Base-by-base conservation (phyloP, 1,140 invertebrate genomes). In the Leptinotarsa undecemlineata region DNA sequence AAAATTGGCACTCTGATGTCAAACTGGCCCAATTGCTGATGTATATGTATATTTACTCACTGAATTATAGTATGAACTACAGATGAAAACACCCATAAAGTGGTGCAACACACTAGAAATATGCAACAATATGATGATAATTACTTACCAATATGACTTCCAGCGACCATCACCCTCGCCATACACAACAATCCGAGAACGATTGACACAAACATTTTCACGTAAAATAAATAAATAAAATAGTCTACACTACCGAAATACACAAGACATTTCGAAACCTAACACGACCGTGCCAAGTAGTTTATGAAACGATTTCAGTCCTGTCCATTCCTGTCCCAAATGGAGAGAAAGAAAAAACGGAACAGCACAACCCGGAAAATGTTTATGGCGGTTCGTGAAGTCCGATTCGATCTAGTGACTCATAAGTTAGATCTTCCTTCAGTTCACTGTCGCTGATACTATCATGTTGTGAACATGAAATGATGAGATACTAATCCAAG, bases 181-280 rank as follows among this genome's bases (percentile, higher is more conserved):
- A 74, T n/a, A 42, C 68, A 62, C 51, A 71, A 14, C 48, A 77
- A 71, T 67, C 75, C 72, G 33, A 76, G 19, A 61, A 71, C 71
- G 20, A 74, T 62, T 71, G 60, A 33, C 72, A 74, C 76, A 61
- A 74, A 60, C 76, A 77, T 77, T 69, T 77, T 74, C 68, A 48
- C 71, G 51, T 21, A 47, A 23, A 15, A 42, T 8, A 42, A 42
- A 42, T 42, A 42, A 42, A 42, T 15, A 57, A 57, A 48, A 63
- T 21, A 67, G 68, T 63, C 76, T 62, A 72, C 76, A 77, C 76
- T 77, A 77, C 76, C 76, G 76, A 77, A 51, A 66, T 74, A 51
- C 69, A 67, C 62, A 77, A 72, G 15, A 33, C 76, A 77, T 77
- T 62, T 72, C 76, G 76, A 57, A 57, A 26, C n/a, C 42, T n/a